A percentile compares a stretch with the other conserved stretches of the same genome.
Conservation (phyloP, 2,888 invertebrate genomes). For the Mycogona germanica region DNA sequence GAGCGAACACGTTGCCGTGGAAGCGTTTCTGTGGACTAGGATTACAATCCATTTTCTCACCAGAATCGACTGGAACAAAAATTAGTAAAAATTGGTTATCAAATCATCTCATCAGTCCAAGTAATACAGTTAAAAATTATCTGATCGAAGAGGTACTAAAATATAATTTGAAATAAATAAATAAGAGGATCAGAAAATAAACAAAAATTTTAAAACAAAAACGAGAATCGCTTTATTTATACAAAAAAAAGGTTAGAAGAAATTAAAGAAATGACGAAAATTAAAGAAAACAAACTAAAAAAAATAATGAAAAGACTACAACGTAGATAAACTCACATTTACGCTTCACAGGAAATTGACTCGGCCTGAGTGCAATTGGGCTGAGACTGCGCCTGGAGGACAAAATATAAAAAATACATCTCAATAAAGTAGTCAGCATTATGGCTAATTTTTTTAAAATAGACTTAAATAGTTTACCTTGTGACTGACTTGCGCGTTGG, state of each 20-base stretch:
- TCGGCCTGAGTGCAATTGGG: conserved; percentile 71
- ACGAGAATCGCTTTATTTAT: too few relatives aligned
- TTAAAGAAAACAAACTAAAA: too few relatives aligned
- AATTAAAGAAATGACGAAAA: too few relatives aligned
- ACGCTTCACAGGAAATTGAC: conserved; percentile 46
- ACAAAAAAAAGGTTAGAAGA: too few relatives aligned
- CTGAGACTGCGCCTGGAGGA: conserved; percentile 58
- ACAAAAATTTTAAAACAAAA: not conserved
- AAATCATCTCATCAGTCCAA: conserved; percentile 3
- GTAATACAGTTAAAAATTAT: not conserved
- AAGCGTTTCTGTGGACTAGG: conserved; percentile 19
- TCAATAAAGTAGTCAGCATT: not conserved
- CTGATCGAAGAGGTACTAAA: not conserved
- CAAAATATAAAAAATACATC: conserved; percentile 21
- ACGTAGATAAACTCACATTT: conserved; percentile 30
- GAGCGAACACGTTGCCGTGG: not conserved
- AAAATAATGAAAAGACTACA: too few relatives aligned
- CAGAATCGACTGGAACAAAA: conserved; percentile 12
- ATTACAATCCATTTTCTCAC: conserved; percentile 16
- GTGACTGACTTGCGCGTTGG: conserved; percentile 71
- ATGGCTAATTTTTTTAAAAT: not conserved
- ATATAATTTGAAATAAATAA: not conserved
- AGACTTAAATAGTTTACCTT: conserved; percentile 37
- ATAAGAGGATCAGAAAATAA: not conserved
- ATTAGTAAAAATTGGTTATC: not conserved